Base-by-base conservation (phyloP, 2,888 invertebrate species). In the Amiota minor region DNA sequence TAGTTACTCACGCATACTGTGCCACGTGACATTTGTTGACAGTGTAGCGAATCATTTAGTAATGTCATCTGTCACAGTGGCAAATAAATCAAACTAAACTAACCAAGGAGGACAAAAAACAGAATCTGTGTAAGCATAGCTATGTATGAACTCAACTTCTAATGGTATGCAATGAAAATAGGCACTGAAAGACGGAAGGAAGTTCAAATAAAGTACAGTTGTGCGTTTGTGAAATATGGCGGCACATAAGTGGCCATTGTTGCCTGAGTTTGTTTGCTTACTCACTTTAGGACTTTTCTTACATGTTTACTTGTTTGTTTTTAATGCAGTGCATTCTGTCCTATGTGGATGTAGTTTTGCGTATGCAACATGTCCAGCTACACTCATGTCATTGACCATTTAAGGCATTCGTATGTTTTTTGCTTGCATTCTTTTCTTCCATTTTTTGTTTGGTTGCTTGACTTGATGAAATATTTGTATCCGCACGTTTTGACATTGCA, bases 391-490 rank as follows among this genome's bases (percentile, higher is more conserved):
- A n/a, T 11, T 50, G 67, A 50, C 50, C 23, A 14, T 45, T n/a
- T n/a, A 45, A n/a, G 14, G 10, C 18, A n/a, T 20, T 11, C 62
- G 8, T n/a, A 11, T 47, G 0, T 65, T 65, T 65, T 65, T 65
- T 65, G 2, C 16, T 47, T 68, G 20, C 50, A 20, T 65, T 20
- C 1, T 16, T 3, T 20, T 59, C 9, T 35, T 35, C 6, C 35
- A 2, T 35, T 35, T 35, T 35, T 35, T 35, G 6, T 35, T 35
- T 35, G 35, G 35, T 62, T 62, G n/a, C 14, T 50, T 50, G 67
- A 68, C 67, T 68, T 68, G 67, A 68, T 68, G 53, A 53, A 68
- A 68, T 68, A 53, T 50, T 53, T 68, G 67, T 53, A 68, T 68
- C 67, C 67, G 67, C 53, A 53, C 53, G 67, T 68, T 53, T 50